A percentile compares a stretch with the other conserved stretches of the same genome.
These are phyloP conservation scores for Laterallus jamaicensis DNA, from an alignment of 2,113 vertebrate genomes.

Conservation along the genomic window DNA sequence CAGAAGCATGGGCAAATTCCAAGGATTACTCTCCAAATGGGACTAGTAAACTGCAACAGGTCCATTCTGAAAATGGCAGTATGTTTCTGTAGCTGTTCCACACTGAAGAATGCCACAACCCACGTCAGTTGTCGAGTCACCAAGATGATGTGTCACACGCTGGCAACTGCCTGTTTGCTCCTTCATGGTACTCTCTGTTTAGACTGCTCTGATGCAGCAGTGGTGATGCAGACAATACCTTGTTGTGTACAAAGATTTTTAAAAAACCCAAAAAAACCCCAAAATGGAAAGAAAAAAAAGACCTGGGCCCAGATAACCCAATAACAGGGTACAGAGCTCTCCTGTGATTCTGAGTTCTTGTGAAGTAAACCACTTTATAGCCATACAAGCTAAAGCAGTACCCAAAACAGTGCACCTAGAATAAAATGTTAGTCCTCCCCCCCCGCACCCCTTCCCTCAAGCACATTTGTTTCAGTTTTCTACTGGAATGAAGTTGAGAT, in stretches of 20 bases:
- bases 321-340: not conserved
- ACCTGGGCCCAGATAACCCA: not conserved
- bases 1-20: constrained; percentile 51
- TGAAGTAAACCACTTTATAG: constrained; percentile 8
- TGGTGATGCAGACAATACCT: not conserved
- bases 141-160: not conserved
- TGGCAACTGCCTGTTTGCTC: not conserved
- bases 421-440: not conserved
- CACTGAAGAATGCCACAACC: not conserved
- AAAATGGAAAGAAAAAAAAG: not conserved
- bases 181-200: not conserved
- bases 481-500: constrained; percentile 33
- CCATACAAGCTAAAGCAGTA: not conserved
- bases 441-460: not conserved
- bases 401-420: constrained; percentile 19
- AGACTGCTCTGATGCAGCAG: constrained; percentile 2
- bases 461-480: not conserved
- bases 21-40: constrained; percentile 27
- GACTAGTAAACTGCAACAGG: constrained; percentile 28
- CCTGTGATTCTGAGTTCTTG: not conserved
- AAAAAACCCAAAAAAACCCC: not conserved
- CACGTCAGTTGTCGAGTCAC: constrained; percentile 1
- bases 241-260: not conserved
- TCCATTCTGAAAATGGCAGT: constrained; percentile 1
- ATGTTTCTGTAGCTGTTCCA: constrained; percentile 9